Evolutionary conservation across 2,888 invertebrate genomes (phyloP), one percentile per base, ranked within the genome.

Genomic region (Linnaemya tessellans): DNA sequence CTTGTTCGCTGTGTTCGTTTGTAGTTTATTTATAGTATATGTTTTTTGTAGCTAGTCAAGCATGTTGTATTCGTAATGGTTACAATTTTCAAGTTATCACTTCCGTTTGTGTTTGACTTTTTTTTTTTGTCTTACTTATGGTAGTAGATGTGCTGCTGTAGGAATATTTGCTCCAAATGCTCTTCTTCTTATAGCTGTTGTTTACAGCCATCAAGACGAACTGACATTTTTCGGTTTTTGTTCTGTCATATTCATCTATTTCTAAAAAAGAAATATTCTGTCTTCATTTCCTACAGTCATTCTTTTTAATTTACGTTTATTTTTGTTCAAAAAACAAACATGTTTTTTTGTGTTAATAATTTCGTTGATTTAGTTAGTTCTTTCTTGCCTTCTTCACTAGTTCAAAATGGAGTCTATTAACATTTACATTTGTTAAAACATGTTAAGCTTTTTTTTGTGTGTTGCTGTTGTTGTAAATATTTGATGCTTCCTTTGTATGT

Each of bases 21-120:
- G 25, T 30, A 35, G 18, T 18, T 30, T 13, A 22, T 18, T 8
- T 41, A 7, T 41, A 30, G 38, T 41, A 41, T 41, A 11, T 41
- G 8, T 35, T 3, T 38, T 10, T 46, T 77, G 64, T 18, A 25
- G 51, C 64, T 35, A 71, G 20, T 58, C 64, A 43, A 58, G 74
- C 79, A 60, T 75, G 74, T 74, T 68, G 67, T 46, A 54, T 68
- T 51, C 54, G 56, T 71, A 78, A 67, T 78, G 73, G 65, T 41
- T 65, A 51, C 74, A 64, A 70, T 65, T 75, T 84, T 64, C 51
- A 80, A 80, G 58, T 84, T 84, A 84, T 84, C 79, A 80, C 70
- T 84, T 80, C 80, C 80, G 67, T 38, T 84, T 78, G 41, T 54
- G 38, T 60, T 71, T 64, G 20, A n/a, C 7, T 13, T 30, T 13